Base-by-base conservation (phyloP, 2,113 vertebrate species). In the Cololabis saira region DNA sequence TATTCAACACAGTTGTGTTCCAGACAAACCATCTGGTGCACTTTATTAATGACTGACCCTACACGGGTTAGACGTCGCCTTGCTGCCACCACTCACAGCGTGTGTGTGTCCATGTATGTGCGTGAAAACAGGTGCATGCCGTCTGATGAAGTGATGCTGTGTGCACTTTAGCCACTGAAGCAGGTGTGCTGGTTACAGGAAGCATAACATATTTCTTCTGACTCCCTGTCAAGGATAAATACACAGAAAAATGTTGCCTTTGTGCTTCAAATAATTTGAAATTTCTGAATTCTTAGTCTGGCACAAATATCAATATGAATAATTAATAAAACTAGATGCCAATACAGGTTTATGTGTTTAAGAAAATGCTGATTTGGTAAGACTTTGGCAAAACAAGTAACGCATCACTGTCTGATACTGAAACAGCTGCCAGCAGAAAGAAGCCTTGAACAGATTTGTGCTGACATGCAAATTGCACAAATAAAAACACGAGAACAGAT, bases 1-100 rank as follows among this genome's bases (percentile, higher is more conserved):
- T 82, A 72, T 62, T 85, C 84, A 86, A 81, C 90, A 88, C 84
- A 87, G 77, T 91, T 83, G 87, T 88, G 86, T 71, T 87, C 82
- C 84, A 88, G 84, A 91, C 88, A 87, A 90, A 89, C 90, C 90
- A 91, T 90, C 90, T 91, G 90, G 79, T 88, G 77, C 85, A 72
- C 86, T 90, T 89, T 91, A 91, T 91, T 90, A 91, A 91, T 87
- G 85, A 90, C 87, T 84, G 86, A 90, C 90, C 88, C 88, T 82
- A 85, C 78, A 81, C 59, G 82, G 76, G 86, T 80, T 63, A 67
- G 76, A 83, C 62, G 78, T 81, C 73, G 53, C 81, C 78, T 74
- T 44, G 74, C 76, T 89, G 78, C 82, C 81, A 86, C 79, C 73
- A 17, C 75, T 78, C 49, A 41, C 66, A 77, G 61, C 66, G 80